Evolutionary conservation across 2,888 invertebrate species (phyloP), one percentile per base, ranked within the genome.

Genomic region (Sarcophaga rosellei): DNA sequence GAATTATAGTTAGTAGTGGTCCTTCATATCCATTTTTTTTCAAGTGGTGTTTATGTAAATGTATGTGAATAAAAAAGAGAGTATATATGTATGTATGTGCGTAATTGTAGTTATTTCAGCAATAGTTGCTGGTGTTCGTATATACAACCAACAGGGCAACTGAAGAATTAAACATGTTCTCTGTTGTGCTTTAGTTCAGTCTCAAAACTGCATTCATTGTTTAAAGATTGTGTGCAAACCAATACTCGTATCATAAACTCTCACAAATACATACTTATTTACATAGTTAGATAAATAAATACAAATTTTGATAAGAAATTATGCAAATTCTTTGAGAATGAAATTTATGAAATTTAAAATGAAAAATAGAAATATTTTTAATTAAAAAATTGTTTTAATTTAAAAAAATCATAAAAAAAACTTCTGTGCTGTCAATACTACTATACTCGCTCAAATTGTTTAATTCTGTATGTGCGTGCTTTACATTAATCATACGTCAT

Each of bases 181-280:
- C 72, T 59, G 63, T 77, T 61, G 70, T 81, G 68, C 20, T 62
- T 78, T 78, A 69, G 74, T 83, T 86, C 69, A 84, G 86, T 86
- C 78, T 75, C 62, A 84, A 81, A 84, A 84, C 81, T 84, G 86
- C 84, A 86, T 81, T 78, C 81, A 86, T 78, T 86, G 84, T 86
- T 78, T 62, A 70, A 75, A 80, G 80, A 80, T 83, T 86, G 78
- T 77, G 17, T 53, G 75, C 4, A 78, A 62, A 47, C 8, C 61
- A 78, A 21, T 68, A 25, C 20, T 44, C 20, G 35, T 20, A 15
- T 10, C n/a, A 10, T 45, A 59, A 15, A 15, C 35, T 21, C 8
- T 21, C 8, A 44, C 35, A 25, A 65, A 20, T 15, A 59, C 53
- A 17, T 5, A 53, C 17, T 53, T 17, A 53, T 53, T 4, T 53